Evolutionary conservation across 2,113 vertebrate species (phyloP).

Genomic region (Chlorodrepanis virens): DNA sequence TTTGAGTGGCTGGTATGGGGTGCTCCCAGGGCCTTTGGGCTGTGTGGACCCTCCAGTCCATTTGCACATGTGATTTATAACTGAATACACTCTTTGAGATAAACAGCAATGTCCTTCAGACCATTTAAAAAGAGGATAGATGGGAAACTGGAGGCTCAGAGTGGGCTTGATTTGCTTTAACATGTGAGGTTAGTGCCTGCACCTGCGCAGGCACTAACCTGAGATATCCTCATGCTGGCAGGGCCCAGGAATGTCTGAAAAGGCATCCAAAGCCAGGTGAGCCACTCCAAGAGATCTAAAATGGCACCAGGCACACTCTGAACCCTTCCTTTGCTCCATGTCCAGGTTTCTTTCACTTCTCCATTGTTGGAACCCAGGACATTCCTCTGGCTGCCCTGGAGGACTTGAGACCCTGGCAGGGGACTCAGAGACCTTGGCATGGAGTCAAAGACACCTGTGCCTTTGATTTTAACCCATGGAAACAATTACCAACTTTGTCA

Average conservation of each 20-base stretch:
- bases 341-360: neutral
- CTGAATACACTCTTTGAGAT: neutral
- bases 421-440: no score
- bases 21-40: neutral
- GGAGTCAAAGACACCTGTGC: no score
- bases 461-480: no score
- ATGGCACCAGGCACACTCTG: neutral
- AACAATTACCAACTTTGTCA: no score
- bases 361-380: no score
- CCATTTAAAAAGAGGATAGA: neutral
- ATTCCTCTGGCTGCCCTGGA: no score
- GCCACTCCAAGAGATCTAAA: neutral
- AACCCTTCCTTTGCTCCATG: neutral
- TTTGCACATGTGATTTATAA: fast-evolving
- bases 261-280: neutral
- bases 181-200: fast-evolving
- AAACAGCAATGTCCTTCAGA: neutral
- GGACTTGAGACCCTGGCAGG: no score
- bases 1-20: neutral
- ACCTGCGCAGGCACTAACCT: neutral
- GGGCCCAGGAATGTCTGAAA: neutral
- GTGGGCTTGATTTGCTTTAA: neutral
- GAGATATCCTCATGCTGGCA: neutral
- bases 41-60: neutral
- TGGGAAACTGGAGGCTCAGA: neutral